Base-by-base conservation (phyloP, 2,797 vertebrate species). In the Chelmon rostratus region DNA sequence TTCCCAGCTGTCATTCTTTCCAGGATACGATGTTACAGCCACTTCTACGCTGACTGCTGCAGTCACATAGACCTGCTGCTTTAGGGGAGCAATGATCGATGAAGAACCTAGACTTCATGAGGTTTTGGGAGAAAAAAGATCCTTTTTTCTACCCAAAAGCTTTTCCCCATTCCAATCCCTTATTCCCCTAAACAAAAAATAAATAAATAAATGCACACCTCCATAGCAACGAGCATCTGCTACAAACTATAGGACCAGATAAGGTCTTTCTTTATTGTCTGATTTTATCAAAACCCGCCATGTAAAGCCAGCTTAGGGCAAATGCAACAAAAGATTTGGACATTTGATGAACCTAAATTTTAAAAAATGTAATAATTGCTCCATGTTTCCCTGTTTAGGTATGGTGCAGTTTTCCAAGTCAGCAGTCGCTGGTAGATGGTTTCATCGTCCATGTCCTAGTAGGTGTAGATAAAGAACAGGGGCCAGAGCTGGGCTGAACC, bases 1-100 rank as follows among this genome's bases (percentile, higher is more conserved):
- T 76, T 70, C 68, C 65, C 79, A 82, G 82, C 79, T 87, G 87
- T 87, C 79, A 82, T 71, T 63, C 75, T 74, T 73, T 78, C 56
- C 53, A 81, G 71, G 57, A 78, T 72, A 21, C 65, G 42, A 9
- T 19, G 52, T 40, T 35, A 40, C 9, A 68, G 61, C 23, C 54
- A 46, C 70, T 47, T 72, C 46, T 33, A 28, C n/a, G 49, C n/a
- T 4, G n/a, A 40, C 61, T 76, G 68, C 37, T 63, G 11, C 3
- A 40, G 38, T 54, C 58, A 53, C 59, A 79, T 46, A 61, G 56
- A 75, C 38, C 81, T 62, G 47, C 28, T 31, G 33, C 12, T 70
- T 21, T 5, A 61, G 35, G 9, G 28, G 1, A 23, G 19, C 54
- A 6, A 15, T 19, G 23, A 19, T 53, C 12, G 54, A 5, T 8